phyloP scores from a whole-genome alignment of 2,113 vertebrate genomes.

The Glaucidium brasilianum region DNA sequence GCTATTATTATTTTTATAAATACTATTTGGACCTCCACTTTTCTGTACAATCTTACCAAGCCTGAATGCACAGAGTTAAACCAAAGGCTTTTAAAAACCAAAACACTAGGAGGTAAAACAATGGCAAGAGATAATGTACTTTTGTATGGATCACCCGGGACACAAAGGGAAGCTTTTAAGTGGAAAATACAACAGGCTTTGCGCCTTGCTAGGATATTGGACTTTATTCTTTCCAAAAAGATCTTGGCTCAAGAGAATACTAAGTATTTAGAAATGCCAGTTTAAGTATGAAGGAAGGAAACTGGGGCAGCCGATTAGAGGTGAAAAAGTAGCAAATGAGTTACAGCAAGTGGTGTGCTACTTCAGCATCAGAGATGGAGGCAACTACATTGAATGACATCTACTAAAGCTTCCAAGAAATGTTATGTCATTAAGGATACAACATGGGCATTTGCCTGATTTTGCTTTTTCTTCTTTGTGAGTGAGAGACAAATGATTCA shows the following conservation, averaged over 20 bases:
- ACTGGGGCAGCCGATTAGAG: not conserved
- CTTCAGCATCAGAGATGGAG: not conserved
- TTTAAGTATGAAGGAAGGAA: not conserved
- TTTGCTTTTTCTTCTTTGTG: not conserved
- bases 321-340: not conserved
- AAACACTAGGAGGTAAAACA: constrained; percentile 6
- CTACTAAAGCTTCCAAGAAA: not conserved
- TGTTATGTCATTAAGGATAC: not conserved
- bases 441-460: not conserved
- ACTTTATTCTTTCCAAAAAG: not conserved
- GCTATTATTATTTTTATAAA: not conserved
- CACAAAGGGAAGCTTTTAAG: constrained; percentile 26
- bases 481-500: not conserved
- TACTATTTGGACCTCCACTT: not conserved
- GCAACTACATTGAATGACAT: not conserved
- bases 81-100: not conserved
- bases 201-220: not conserved
- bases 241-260: not conserved
- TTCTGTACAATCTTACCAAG: not conserved
- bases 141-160: not conserved
- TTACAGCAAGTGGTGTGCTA: not conserved
- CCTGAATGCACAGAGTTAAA: not conserved
- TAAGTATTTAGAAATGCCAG: not conserved
- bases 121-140: not conserved
- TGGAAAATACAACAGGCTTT: constrained; percentile 23